Evolutionary conservation across 1,140 invertebrate species (phyloP).

Genomic region (Helicoverpa zea): DNA sequence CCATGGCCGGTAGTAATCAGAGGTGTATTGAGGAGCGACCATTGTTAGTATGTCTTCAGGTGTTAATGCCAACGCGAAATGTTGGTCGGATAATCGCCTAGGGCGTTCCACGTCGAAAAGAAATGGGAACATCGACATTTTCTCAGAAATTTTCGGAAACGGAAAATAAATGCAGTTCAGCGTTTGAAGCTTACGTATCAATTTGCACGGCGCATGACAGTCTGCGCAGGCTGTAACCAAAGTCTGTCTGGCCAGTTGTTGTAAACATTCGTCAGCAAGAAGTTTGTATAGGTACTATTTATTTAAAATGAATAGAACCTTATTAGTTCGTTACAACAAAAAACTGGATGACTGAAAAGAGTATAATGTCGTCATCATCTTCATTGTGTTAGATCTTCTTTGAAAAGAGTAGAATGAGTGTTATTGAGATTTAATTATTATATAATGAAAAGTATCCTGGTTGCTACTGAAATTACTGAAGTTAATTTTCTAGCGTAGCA

Average conservation of each 20-base stretch:
- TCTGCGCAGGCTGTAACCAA: conserved; percentile 32
- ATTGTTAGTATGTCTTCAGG: conserved; percentile 90
- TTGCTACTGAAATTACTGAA: no score
- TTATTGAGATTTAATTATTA: no score
- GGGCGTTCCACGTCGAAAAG: conserved; percentile 86
- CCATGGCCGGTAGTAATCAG: conserved; percentile 90
- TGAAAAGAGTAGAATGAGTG: no score
- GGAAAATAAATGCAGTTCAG: conserved; percentile 31
- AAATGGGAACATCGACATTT: conserved; percentile 58
- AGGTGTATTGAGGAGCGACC: conserved; percentile 69
- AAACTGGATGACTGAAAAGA: no score
- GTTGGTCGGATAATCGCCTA: conserved; percentile 90
- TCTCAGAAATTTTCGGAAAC: conserved; percentile 18
- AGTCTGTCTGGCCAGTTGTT: background rate
- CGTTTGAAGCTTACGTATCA: background rate
- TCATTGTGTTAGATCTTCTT: no score
- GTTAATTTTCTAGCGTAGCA: no score
- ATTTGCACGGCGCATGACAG: conserved; percentile 52
- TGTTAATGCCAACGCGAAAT: conserved; percentile 90
- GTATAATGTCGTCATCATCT: no score
- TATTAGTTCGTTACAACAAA: no score
- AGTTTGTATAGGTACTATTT: background rate
- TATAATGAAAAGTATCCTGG: no score
- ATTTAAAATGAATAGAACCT: no score
- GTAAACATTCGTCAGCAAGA: background rate